A percentile compares a stretch with the other conserved stretches of the same genome.
These are phyloP conservation scores for Lanius ludovicianus DNA, from an alignment of 2,113 vertebrate genomes.

Conservation along the genomic window DNA sequence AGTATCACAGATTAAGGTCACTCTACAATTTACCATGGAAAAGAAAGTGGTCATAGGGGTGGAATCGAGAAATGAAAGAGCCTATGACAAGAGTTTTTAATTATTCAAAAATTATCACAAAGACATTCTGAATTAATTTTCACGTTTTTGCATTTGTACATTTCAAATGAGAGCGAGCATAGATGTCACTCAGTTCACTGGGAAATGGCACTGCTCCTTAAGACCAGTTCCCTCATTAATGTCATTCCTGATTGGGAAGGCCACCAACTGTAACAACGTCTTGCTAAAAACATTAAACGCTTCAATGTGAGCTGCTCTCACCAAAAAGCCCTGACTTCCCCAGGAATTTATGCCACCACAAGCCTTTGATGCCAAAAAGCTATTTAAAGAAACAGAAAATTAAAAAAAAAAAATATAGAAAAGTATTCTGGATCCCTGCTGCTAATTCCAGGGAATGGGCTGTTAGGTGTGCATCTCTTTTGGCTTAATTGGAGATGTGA, in stretches of 20 bases:
- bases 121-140: slow-evolving; percentile 69
- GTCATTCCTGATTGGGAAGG: neutral
- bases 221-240: neutral
- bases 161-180: neutral
- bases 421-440: neutral
- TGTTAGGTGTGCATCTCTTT: neutral
- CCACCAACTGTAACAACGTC: neutral
- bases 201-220: neutral
- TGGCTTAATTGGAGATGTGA: neutral
- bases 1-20: slow-evolving; percentile 51
- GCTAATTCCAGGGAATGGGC: rapidly evolving
- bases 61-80: slow-evolving; percentile 22
- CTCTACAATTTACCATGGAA: slow-evolving; percentile 14
- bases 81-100: slow-evolving; percentile 43
- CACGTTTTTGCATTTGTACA: slow-evolving; percentile 51
- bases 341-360: neutral
- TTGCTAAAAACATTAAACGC: neutral
- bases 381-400: neutral
- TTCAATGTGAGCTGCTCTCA: neutral
- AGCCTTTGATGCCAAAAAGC: neutral
- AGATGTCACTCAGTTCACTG: neutral
- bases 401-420: rapidly evolving
- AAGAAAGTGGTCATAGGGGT: slow-evolving; percentile 7
- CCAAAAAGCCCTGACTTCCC: neutral
- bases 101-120: slow-evolving; percentile 67